Conservation (phyloP, 2,888 invertebrate species). For the Aethes cnicana region DNA sequence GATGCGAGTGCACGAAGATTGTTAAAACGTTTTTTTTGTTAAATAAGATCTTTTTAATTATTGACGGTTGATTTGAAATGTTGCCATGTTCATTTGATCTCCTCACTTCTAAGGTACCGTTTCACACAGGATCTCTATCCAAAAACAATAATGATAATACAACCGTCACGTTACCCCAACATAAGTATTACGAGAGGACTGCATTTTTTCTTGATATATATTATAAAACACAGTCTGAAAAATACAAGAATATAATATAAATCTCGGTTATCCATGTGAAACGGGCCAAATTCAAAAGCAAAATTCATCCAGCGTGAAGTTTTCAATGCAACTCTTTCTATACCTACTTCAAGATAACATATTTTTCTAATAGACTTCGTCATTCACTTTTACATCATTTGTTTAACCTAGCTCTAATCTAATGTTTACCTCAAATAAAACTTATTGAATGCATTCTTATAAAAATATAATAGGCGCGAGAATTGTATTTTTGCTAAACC, state of each 20-base stretch:
- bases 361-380: slow-evolving; percentile 66
- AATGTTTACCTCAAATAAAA: slow-evolving; percentile 39
- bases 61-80: not conserved
- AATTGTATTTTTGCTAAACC: slow-evolving; percentile 52
- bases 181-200: too few relatives aligned
- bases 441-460: slow-evolving; percentile 54
- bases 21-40: not conserved
- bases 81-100: slow-evolving; percentile 1
- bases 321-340: slow-evolving; percentile 62
- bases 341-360: slow-evolving; percentile 55
- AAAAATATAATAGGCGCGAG: slow-evolving; percentile 51
- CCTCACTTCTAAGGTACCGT: too few relatives aligned
- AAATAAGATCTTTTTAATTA: not conserved
- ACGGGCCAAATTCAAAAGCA: slow-evolving; percentile 48
- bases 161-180: too few relatives aligned
- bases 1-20: slow-evolving; percentile 23
- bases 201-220: too few relatives aligned
- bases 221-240: too few relatives aligned
- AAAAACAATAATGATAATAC: too few relatives aligned
- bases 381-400: slow-evolving; percentile 45
- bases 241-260: too few relatives aligned
- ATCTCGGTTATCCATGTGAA: too few relatives aligned
- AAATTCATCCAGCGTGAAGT: slow-evolving; percentile 45
- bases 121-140: too few relatives aligned
- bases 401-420: slow-evolving; percentile 47